Evolutionary conservation across 2,888 invertebrate species (phyloP), one percentile per base, ranked within the genome.

Genomic region (Ptychoptera albimana): DNA sequence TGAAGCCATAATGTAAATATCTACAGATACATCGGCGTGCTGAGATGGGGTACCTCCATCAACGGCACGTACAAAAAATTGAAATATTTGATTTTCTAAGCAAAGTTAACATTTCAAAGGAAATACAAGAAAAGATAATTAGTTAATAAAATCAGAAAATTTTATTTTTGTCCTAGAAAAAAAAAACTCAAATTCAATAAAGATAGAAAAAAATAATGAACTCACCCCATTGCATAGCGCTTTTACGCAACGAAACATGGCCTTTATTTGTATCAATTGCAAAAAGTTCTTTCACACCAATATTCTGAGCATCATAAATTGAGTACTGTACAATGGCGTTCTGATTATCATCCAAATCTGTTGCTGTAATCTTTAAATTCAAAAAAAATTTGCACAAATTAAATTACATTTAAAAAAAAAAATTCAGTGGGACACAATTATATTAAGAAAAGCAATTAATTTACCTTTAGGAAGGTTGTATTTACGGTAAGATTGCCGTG

Each of bases 1-100:
- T 2, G 77, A 65, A 41, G 75, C 75, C 71, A 84, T 81, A 51
- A 94, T 75, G 58, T 77, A 74, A 53, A 94, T 76, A 47, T 77
- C 75, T 29, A 94, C 77, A 7, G 91, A 82, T 44, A 88, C 83
- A 59, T 88, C 85, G 35, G 77, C 75, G 61, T 86, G 81, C 50
- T 82, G 78, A 37, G 82, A 76, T 46, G 73, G 75, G 11, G 71
- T 69, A 1, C 91, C 91, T 55, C 74, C 74, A 68, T 94, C 93
- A 43, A 77, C 77, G 12, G 89, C 94, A 48, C 87, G 76, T 43
- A 94, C 81, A 67, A 92, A 91, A 61, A 93, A 83, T 67, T 87
- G 87, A 61, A 88, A 80, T 44, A 80, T 71, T 62, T 82, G 77
- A 47, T 81, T 81, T 60, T 77, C 83, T 30, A 51, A 50, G 81